A percentile compares a stretch with the other conserved stretches of the same genome.
phyloP scores from a whole-genome alignment of 2,888 invertebrate species.

The Patella depressa region DNA sequence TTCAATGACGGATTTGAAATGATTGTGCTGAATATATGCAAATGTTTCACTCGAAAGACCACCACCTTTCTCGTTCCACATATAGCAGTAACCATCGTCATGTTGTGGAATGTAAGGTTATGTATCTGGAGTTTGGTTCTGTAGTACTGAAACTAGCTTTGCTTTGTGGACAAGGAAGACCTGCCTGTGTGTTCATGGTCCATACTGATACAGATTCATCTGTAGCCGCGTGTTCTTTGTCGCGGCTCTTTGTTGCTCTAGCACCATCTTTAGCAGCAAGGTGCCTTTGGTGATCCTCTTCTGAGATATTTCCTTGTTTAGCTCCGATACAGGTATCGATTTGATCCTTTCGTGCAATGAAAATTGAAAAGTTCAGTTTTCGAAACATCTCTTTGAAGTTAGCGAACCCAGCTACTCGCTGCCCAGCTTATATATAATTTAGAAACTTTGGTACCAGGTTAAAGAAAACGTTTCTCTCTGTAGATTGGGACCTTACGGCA shows the following conservation, averaged over 20 bases:
- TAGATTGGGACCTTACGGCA: background rate
- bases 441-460: background rate
- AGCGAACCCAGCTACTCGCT: background rate
- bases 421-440: background rate
- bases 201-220: background rate
- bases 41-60: background rate
- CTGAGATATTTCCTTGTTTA: background rate
- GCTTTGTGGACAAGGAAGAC: background rate
- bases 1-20: background rate
- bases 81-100: background rate
- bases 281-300: too few species aligned
- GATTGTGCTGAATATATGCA: background rate
- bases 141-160: background rate
- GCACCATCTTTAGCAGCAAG: background rate
- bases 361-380: background rate
- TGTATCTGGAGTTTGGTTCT: background rate
- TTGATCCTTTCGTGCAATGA: constrained; percentile 5
- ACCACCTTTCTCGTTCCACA: constrained; percentile 2
- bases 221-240: background rate
- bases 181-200: background rate
- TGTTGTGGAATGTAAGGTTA: background rate
- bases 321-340: background rate
- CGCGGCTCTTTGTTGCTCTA: background rate
- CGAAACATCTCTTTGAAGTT: background rate
- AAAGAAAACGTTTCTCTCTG: background rate